These are phyloP conservation scores for Zygaena filipendulae DNA, from an alignment of 2,888 invertebrate species.

Conservation along the genomic window DNA sequence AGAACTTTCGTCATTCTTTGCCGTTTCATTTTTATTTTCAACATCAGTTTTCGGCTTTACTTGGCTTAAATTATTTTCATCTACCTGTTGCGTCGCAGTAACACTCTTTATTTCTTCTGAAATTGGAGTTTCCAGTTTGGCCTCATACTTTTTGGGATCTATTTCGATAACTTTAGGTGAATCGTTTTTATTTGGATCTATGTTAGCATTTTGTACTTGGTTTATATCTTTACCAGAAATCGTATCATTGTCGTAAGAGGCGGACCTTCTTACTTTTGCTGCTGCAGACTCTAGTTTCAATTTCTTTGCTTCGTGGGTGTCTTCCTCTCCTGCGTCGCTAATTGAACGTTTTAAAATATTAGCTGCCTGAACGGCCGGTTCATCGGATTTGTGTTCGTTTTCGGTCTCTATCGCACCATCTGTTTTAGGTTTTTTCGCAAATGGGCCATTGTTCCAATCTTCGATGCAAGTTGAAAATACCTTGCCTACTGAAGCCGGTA, in stretches of 20 bases:
- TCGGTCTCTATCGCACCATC: constrained; percentile 29
- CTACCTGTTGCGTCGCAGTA: constrained; percentile 3
- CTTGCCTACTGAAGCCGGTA: constrained; percentile 69
- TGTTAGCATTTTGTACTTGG: constrained; percentile 11
- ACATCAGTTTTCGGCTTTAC: background rate
- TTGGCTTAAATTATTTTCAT: constrained; percentile 2
- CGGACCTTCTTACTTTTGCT: constrained; percentile 53
- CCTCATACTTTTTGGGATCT: background rate
- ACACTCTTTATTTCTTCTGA: constrained; percentile 1
- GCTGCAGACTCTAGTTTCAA: constrained; percentile 50
- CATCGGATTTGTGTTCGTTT: constrained; percentile 26
- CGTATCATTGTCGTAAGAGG: constrained; percentile 54
- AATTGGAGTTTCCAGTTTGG: constrained; percentile 2
- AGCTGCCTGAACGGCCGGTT: constrained; percentile 44
- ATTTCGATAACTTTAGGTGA: background rate
- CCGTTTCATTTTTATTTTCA: constrained; percentile 16
- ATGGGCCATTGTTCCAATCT: constrained; percentile 54
- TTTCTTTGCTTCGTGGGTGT: constrained; percentile 45
- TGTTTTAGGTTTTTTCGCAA: constrained; percentile 41
- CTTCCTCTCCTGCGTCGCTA: constrained; percentile 56
- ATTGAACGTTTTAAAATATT: constrained; percentile 59
- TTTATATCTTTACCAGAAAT: constrained; percentile 25
- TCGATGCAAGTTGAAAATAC: constrained; percentile 70
- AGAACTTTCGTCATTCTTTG: constrained; percentile 37
- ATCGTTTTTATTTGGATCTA: constrained; percentile 16